These are phyloP conservation scores for Wasmannia auropunctata DNA, from an alignment of 1,140 invertebrate species.

Conservation along the genomic window DNA sequence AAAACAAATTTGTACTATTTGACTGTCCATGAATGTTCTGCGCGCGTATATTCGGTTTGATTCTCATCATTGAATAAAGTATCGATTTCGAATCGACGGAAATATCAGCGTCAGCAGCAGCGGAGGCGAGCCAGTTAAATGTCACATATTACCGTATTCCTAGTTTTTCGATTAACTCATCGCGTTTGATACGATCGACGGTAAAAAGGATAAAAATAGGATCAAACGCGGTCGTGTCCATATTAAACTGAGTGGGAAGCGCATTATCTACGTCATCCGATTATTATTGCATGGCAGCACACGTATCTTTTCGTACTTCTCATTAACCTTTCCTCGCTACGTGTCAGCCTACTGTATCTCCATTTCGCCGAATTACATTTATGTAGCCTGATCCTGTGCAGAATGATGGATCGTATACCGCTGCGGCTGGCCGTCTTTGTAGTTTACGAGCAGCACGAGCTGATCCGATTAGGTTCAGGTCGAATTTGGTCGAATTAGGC, in stretches of 20 bases:
- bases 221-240: background rate
- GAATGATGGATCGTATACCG: conserved; percentile 75
- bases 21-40: background rate
- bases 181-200: background rate
- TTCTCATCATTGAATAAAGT: conserved; percentile 16
- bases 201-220: background rate
- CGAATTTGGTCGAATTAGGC: conserved; percentile 62
- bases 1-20: conserved; percentile 11
- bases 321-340: conserved; percentile 35
- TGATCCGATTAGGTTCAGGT: conserved; percentile 66
- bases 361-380: conserved; percentile 81
- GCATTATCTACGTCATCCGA: conserved; percentile 24
- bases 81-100: conserved; percentile 25
- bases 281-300: conserved; percentile 1
- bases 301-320: conserved; percentile 23
- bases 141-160: conserved; percentile 33
- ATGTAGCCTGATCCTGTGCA: conserved; percentile 66
- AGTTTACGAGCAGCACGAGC: conserved; percentile 78
- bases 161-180: conserved; percentile 9
- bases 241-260: conserved; percentile 14
- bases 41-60: background rate
- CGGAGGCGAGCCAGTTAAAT: conserved; percentile 9
- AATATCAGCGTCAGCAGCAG: background rate
- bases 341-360: conserved; percentile 36
- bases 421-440: conserved; percentile 68